Conservation (phyloP, 2,797 vertebrate genomes). For the Acanthurus tractus region DNA sequence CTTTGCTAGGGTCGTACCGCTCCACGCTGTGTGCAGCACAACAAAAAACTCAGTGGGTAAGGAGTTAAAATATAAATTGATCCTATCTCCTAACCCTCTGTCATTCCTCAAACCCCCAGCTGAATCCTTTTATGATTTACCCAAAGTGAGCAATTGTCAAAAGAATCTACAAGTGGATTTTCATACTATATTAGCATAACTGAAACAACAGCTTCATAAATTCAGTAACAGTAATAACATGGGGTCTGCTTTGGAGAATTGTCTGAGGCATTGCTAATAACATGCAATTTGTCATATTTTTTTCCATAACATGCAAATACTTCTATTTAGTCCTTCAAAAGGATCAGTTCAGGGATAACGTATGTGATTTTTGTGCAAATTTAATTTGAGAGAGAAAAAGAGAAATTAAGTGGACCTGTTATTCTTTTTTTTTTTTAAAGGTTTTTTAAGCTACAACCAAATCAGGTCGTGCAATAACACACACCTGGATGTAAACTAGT, state of each 20-base stretch:
- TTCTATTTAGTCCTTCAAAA: background rate
- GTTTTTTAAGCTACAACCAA: background rate
- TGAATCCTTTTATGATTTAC: background rate
- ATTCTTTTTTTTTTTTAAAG: background rate
- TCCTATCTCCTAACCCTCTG: background rate
- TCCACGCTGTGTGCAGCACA: slow-evolving; percentile 88
- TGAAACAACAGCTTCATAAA: background rate
- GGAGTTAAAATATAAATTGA: background rate
- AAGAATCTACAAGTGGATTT: background rate
- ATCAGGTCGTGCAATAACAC: background rate
- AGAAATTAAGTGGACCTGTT: background rate
- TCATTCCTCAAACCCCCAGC: background rate
- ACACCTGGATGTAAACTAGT: background rate
- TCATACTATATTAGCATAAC: background rate
- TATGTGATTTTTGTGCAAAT: background rate
- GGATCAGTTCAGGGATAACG: background rate
- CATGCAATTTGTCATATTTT: background rate
- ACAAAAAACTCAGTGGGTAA: background rate
- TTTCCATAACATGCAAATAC: slow-evolving; percentile 1
- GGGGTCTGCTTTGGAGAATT: background rate
- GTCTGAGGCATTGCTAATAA: background rate
- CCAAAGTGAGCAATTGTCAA: background rate
- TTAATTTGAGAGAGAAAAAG: background rate
- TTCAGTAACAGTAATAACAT: background rate
- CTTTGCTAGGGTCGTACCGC: slow-evolving; percentile 95